These are phyloP conservation scores for Pocillopora damicornis DNA, from an alignment of 64 coral and sea anemone genomes.

Conservation along the genomic window DNA sequence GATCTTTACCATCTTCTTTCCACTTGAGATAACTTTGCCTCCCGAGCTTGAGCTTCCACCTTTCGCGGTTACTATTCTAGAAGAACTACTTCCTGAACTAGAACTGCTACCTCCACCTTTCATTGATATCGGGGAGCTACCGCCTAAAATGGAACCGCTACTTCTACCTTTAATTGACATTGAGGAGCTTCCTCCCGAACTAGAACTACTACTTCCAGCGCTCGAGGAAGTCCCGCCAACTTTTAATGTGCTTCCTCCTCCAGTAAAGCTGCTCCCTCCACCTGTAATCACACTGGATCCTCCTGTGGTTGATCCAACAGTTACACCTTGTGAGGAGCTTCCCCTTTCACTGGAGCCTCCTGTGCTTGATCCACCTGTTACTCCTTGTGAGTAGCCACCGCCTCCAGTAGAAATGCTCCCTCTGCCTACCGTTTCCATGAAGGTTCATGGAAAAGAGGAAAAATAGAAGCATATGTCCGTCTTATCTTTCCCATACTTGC, in stretches of 20 bases:
- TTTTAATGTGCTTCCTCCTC: too few relatives aligned
- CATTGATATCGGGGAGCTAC: too few relatives aligned
- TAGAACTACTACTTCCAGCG: background rate
- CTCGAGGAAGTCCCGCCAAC: background rate
- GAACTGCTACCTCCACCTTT: background rate
- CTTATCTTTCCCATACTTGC: too few relatives aligned
- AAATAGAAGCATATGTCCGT: too few relatives aligned
- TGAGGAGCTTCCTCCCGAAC: too few relatives aligned
- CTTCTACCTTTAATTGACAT: too few relatives aligned
- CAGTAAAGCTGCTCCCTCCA: too few relatives aligned
- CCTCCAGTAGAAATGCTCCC: background rate
- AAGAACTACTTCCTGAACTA: background rate
- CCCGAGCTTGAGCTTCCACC: constrained; percentile 9
- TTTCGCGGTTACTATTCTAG: background rate
- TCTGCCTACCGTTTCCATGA: background rate
- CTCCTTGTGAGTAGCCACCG: too few relatives aligned
- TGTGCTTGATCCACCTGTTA: background rate
- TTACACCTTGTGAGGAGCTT: background rate
- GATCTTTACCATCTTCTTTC: background rate
- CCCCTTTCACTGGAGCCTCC: too few relatives aligned
- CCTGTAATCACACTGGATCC: too few relatives aligned
- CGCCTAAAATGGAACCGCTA: too few relatives aligned
- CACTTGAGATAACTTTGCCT: background rate
- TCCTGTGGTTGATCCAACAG: background rate
- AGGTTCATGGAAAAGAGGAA: background rate